Evolutionary conservation across 2,797 vertebrate genomes (phyloP).

Genomic region (Tamandua tetradactyla): DNA sequence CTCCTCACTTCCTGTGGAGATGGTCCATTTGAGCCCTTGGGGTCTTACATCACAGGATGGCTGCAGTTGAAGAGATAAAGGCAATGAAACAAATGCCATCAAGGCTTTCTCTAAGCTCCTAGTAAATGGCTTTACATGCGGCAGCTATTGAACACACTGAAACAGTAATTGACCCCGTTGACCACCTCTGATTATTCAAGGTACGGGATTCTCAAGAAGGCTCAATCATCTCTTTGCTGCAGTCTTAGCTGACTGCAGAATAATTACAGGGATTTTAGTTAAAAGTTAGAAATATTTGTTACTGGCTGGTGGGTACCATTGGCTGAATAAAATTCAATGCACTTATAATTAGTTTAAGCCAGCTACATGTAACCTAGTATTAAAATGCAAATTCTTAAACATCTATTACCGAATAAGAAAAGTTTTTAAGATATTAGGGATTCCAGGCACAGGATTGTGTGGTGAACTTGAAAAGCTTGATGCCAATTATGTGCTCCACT

Average conservation of each 20-base stretch:
- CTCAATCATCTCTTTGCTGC: slow-evolving; percentile 78
- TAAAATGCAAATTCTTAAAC: slow-evolving; percentile 86
- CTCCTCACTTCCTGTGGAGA: slow-evolving; percentile 20
- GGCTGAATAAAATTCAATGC: slow-evolving; percentile 83
- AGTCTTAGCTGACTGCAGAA: slow-evolving; percentile 78
- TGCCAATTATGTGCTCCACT: slow-evolving; percentile 88
- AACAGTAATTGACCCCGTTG: slow-evolving; percentile 85
- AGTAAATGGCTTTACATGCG: slow-evolving; percentile 85
- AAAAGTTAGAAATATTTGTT: slow-evolving; percentile 83
- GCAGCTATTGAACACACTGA: slow-evolving; percentile 77
- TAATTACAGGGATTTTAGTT: slow-evolving; percentile 82
- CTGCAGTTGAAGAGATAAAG: slow-evolving; percentile 80
- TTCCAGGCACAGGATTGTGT: slow-evolving; percentile 79
- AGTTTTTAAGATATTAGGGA: slow-evolving; percentile 80
- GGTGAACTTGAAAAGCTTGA: slow-evolving; percentile 84
- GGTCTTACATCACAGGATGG: slow-evolving; percentile 48
- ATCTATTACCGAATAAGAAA: slow-evolving; percentile 75
- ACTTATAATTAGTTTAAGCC: slow-evolving; percentile 85
- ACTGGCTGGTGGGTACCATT: slow-evolving; percentile 76
- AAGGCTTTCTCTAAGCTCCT: slow-evolving; percentile 73
- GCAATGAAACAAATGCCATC: slow-evolving; percentile 75
- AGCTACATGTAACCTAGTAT: slow-evolving; percentile 83
- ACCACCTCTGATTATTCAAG: slow-evolving; percentile 83
- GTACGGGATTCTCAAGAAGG: slow-evolving; percentile 81
- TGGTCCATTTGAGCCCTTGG: slow-evolving; percentile 59